A percentile compares a stretch with the other conserved stretches of the same genome.
Conservation (phyloP, 1,140 invertebrate genomes). For the Geopemphigus sp. region DNA sequence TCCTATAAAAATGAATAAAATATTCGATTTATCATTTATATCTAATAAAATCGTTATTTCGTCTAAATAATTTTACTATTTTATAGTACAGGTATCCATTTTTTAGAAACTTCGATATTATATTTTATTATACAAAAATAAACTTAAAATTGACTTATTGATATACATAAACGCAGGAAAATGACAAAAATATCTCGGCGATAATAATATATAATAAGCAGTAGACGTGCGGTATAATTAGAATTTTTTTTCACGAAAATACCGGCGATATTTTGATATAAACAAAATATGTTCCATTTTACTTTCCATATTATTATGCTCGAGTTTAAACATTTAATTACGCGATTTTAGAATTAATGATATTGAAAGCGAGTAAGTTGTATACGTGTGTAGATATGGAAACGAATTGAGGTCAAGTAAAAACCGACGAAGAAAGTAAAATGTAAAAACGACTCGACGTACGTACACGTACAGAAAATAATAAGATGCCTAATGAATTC, state of each 20-base stretch:
- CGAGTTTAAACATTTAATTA: neutral
- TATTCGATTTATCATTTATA: no score
- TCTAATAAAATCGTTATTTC: no score
- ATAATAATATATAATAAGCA: no score
- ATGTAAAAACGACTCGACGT: neutral
- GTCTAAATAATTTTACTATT: no score
- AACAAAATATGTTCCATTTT: neutral
- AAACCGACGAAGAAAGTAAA: slow-evolving; percentile 23
- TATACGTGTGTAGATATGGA: neutral
- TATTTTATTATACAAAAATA: no score
- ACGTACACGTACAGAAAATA: neutral
- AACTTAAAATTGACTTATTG: no score
- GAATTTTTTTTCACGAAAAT: neutral
- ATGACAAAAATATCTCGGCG: no score
- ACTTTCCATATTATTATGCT: neutral
- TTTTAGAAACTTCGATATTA: no score
- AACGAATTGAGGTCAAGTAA: slow-evolving; percentile 11
- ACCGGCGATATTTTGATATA: neutral
- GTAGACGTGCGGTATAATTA: neutral
- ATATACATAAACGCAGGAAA: no score
- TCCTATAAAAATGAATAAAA: no score
- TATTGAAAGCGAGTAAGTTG: slow-evolving; percentile 13
- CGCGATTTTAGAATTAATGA: neutral
- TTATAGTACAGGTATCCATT: no score
- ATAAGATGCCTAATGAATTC: no score